These are phyloP conservation scores for Gobiocypris rarus DNA, from an alignment of 2,113 vertebrate species.

Conservation along the genomic window DNA sequence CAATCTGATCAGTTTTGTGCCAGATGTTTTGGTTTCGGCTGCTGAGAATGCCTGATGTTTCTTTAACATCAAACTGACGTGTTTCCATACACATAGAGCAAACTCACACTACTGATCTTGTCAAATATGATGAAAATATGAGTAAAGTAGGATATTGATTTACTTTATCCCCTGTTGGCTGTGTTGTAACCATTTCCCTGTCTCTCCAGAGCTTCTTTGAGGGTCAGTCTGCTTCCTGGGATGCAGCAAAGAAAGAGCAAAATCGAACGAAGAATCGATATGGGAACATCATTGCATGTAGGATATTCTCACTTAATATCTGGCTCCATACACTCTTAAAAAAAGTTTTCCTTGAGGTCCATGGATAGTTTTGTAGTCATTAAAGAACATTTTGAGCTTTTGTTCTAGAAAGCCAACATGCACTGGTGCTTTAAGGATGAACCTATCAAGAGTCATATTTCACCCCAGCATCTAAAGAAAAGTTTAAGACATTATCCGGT, in stretches of 20 bases:
- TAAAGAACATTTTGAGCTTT: background rate
- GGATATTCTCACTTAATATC: slow-evolving; percentile 49
- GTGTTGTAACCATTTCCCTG: background rate
- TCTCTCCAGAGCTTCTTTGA: slow-evolving; percentile 94
- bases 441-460: slow-evolving; percentile 3
- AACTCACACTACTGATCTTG: background rate
- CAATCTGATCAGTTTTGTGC: background rate
- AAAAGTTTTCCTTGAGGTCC: background rate
- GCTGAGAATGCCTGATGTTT: background rate
- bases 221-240: slow-evolving; percentile 99
- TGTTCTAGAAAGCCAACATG: background rate
- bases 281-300: slow-evolving; percentile 99
- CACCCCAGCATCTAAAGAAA: background rate
- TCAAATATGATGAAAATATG: background rate
- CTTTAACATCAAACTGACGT: background rate
- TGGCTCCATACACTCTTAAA: background rate
- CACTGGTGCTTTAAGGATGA: background rate
- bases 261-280: slow-evolving; percentile 99
- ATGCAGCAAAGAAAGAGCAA: slow-evolving; percentile 99
- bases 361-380: background rate
- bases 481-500: background rate
- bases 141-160: background rate
- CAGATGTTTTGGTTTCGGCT: background rate
- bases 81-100: background rate
- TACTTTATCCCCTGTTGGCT: background rate